Evolutionary conservation across 1,140 invertebrate species (phyloP), one percentile per base, ranked within the genome.

Genomic region (Drosophila parvula): DNA sequence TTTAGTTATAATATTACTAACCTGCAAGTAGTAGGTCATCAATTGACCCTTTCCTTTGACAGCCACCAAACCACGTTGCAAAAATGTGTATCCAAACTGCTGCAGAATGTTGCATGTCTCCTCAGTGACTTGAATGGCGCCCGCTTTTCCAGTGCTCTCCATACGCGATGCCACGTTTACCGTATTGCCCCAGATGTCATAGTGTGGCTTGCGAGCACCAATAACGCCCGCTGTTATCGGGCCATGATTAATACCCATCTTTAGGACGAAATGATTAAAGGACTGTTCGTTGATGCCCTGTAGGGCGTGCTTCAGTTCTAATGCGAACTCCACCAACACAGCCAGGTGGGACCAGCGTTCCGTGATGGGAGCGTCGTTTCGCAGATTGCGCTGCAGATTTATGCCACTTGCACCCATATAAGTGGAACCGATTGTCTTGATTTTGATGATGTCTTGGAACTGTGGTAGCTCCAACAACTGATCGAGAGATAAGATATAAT

Each of bases 341-440:
- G 95, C 95, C 40, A 98, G 93, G 92, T 98, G 97, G 1, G 94
- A 94, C 98, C 98, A 98, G 45, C 96, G 94, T 14, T 96, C 94
- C 69, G 94, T 93, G 2, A 95, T 93, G 2, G 95, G 94, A 86
- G 96, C 95, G 55, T 95, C 95, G 3, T 94, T 93, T 94, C 96
- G 94, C 65, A 95, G 94, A 81, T 94, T 93, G 88, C 94, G 94
- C 16, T 95, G 94, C 40, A 95, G 94, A 86, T 96, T 97, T 74
- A 98, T 94, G 43, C 98, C 98, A 76, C 97, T 98, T 0, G 98
- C 98, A 43, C 98, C 98, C 98, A 99, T 99, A 90, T 99, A 99
- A 0, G 98, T 99, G 2, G 98, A 98, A 30, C 98, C 97, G 79
- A 99, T 99, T 12, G 98, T 99, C 93, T 99, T 99, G 51, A 99